A percentile compares a stretch with the other conserved stretches of the same genome.
Evolutionary conservation across 2,113 vertebrate genomes (phyloP).

Genomic region (Halichoeres trimaculatus): DNA sequence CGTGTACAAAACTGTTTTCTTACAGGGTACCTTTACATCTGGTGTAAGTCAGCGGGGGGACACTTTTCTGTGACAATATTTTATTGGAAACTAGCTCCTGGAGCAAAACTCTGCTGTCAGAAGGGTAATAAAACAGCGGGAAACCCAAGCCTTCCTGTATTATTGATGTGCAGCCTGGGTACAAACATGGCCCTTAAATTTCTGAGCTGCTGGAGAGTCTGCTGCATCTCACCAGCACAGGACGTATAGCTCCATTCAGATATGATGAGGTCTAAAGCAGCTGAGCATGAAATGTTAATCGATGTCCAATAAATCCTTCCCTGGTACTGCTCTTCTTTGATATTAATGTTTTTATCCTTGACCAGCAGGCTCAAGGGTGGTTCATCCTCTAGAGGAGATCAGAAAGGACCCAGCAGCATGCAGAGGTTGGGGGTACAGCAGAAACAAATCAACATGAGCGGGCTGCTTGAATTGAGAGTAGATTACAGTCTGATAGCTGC

Average conservation of each 20-base stretch:
- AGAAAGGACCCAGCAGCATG: constrained; percentile 11
- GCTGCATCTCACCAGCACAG: constrained; percentile 20
- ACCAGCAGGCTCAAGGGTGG: constrained; percentile 44
- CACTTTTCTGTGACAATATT: constrained; percentile 10
- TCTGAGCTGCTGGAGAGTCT: constrained; percentile 20
- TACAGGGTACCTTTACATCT: background rate
- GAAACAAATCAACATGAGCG: constrained; percentile 21
- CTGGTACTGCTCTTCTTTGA: constrained; percentile 5
- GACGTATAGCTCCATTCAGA: constrained; percentile 3
- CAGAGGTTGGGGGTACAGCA: constrained; percentile 25
- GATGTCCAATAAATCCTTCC: background rate
- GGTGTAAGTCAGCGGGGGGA: background rate
- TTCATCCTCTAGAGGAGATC: constrained; percentile 37
- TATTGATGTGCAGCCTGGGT: constrained; percentile 59
- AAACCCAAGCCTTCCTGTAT: constrained; percentile 66
- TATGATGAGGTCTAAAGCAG: background rate
- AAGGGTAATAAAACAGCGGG: constrained; percentile 60
- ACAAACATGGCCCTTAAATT: constrained; percentile 15
- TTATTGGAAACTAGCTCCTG: background rate
- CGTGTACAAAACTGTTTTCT: constrained; percentile 3
- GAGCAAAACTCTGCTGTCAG: constrained; percentile 29
- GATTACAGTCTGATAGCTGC: constrained; percentile 44
- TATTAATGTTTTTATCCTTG: background rate
- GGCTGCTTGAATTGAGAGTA: constrained; percentile 25
- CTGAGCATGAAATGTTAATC: background rate